These are phyloP conservation scores for Anhinga rufa DNA, from an alignment of 2,113 vertebrate genomes.

Conservation along the genomic window DNA sequence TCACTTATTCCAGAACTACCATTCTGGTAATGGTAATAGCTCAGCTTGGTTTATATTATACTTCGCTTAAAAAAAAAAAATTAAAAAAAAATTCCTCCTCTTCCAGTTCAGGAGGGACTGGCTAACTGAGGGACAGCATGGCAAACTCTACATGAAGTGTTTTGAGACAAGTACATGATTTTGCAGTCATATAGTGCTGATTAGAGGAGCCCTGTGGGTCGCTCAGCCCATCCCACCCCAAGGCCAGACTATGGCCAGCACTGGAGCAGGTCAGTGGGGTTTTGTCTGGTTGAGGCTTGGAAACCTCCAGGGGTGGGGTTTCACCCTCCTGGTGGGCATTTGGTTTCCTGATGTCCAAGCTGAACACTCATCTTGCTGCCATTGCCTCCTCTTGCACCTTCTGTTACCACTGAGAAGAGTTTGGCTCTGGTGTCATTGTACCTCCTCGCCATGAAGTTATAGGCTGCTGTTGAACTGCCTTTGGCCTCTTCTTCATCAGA, in stretches of 20 bases:
- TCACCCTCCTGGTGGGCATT: background rate
- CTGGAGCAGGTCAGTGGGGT: background rate
- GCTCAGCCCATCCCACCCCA: background rate
- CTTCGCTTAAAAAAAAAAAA: background rate
- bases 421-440: background rate
- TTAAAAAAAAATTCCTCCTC: background rate
- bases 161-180: background rate
- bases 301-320: background rate
- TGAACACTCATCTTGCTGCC: background rate
- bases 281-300: background rate
- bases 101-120: background rate
- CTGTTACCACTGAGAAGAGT: background rate
- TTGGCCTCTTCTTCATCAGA: background rate
- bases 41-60: background rate
- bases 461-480: background rate
- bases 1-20: background rate
- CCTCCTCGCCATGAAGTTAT: background rate
- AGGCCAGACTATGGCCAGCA: background rate
- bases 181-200: background rate
- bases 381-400: background rate
- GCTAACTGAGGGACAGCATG: background rate
- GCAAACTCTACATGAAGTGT: background rate
- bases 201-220: background rate
- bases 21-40: background rate
- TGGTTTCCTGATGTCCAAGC: background rate